A percentile compares a stretch with the other conserved stretches of the same genome.
Conservation (phyloP, 2,888 invertebrate genomes). For the Napeogenes inachia region DNA sequence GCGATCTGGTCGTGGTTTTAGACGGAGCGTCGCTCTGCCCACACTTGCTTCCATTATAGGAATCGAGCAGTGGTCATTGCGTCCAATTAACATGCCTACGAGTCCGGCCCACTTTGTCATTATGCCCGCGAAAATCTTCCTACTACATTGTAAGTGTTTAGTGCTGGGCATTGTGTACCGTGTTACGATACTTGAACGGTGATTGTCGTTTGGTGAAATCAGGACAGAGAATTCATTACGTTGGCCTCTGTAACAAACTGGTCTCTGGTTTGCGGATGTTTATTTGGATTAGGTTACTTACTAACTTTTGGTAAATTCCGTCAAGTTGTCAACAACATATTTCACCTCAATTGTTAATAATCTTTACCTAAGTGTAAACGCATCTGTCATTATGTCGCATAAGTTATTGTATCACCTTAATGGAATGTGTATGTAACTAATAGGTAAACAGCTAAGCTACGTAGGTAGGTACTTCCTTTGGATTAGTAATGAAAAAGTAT, state of each 20-base stretch:
- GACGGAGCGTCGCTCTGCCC: constrained; percentile 67
- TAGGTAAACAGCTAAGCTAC: too few species aligned
- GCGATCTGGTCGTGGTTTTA: constrained; percentile 45
- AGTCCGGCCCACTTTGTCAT: constrained; percentile 64
- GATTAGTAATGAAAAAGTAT: too few species aligned
- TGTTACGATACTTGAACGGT: constrained; percentile 31
- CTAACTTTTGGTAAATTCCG: constrained; percentile 23
- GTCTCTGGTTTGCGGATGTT: constrained; percentile 26
- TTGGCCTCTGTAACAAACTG: constrained; percentile 5
- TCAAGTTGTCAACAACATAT: background rate
- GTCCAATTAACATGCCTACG: constrained; percentile 74
- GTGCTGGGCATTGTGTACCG: constrained; percentile 21
- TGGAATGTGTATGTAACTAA: too few species aligned
- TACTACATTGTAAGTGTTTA: constrained; percentile 31
- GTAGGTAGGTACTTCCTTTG: too few species aligned
- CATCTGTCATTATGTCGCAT: too few species aligned
- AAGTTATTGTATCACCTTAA: too few species aligned
- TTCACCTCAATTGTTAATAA: too few species aligned
- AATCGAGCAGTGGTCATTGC: constrained; percentile 65
- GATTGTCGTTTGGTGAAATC: constrained; percentile 18
- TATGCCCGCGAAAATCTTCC: constrained; percentile 67
- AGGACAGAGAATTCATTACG: constrained; percentile 13
- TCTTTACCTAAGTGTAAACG: too few species aligned
- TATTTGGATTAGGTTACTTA: constrained; percentile 24
- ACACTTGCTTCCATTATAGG: constrained; percentile 66